A percentile compares a stretch with the other conserved stretches of the same genome.
These are phyloP conservation scores for Tortricodes alternella DNA, from an alignment of 2,888 invertebrate genomes.

Conservation along the genomic window DNA sequence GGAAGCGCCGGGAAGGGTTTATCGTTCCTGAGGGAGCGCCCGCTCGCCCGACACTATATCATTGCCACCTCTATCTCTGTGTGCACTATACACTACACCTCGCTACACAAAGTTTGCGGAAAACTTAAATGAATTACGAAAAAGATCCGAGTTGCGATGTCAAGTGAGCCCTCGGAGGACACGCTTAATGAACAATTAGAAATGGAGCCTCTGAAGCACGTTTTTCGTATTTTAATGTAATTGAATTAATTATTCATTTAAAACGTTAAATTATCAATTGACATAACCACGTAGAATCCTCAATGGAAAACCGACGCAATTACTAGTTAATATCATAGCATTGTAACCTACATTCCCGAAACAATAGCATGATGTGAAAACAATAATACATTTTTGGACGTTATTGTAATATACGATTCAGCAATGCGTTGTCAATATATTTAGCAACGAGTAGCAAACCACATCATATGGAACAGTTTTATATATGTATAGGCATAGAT, in stretches of 20 bases:
- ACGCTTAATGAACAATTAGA: constrained; percentile 6
- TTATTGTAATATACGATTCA: constrained; percentile 60
- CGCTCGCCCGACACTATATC: constrained; percentile 80
- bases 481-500: too few relatives aligned
- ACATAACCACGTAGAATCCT: not conserved
- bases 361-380: constrained; percentile 34
- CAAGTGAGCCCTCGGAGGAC: constrained; percentile 13
- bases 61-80: constrained; percentile 76
- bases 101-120: constrained; percentile 48
- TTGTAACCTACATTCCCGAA: constrained; percentile 9
- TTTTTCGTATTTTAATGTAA: too few relatives aligned
- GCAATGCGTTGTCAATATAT: constrained; percentile 63
- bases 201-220: too few relatives aligned
- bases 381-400: constrained; percentile 43
- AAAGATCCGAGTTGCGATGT: constrained; percentile 18
- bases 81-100: constrained; percentile 61
- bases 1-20: constrained; percentile 80
- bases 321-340: not conserved
- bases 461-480: constrained; percentile 59
- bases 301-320: not conserved
- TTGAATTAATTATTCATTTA: too few relatives aligned
- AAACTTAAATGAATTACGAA: constrained; percentile 32
- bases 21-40: constrained; percentile 78
- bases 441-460: constrained; percentile 40
- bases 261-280: not conserved